phyloP scores from a whole-genome alignment of 2,888 invertebrate species.

The Netelia melanura region DNA sequence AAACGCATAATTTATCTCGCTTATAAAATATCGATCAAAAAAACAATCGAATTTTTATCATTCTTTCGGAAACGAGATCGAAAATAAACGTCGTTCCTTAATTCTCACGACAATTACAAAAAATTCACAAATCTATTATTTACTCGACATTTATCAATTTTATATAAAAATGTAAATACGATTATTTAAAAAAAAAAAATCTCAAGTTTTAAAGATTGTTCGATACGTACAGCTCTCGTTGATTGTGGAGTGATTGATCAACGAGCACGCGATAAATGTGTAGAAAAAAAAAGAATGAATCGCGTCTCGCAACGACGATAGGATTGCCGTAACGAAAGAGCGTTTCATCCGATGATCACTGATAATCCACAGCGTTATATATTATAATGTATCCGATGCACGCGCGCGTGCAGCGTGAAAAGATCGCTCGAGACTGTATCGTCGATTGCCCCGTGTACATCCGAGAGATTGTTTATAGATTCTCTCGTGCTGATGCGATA shows the following conservation, averaged over 20 bases:
- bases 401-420: constrained; percentile 52
- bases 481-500: constrained; percentile 47
- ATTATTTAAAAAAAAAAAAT: background rate
- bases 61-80: background rate
- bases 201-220: background rate
- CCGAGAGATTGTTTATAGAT: constrained; percentile 62
- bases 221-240: background rate
- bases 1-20: constrained; percentile 34
- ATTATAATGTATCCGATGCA: constrained; percentile 1
- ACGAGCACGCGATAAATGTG: constrained; percentile 4
- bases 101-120: too few species aligned
- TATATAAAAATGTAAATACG: too few species aligned
- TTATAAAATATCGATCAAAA: constrained; percentile 21
- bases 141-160: background rate
- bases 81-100: too few species aligned
- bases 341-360: constrained; percentile 6
- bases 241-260: constrained; percentile 27
- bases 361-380: background rate
- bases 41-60: background rate
- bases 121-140: too few species aligned
- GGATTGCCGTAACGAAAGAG: constrained; percentile 1
- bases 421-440: constrained; percentile 46
- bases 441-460: background rate
- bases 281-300: background rate
- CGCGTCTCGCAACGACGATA: too few species aligned